Conservation (phyloP, 2,797 vertebrate genomes). For the Pelobates cultripes region DNA sequence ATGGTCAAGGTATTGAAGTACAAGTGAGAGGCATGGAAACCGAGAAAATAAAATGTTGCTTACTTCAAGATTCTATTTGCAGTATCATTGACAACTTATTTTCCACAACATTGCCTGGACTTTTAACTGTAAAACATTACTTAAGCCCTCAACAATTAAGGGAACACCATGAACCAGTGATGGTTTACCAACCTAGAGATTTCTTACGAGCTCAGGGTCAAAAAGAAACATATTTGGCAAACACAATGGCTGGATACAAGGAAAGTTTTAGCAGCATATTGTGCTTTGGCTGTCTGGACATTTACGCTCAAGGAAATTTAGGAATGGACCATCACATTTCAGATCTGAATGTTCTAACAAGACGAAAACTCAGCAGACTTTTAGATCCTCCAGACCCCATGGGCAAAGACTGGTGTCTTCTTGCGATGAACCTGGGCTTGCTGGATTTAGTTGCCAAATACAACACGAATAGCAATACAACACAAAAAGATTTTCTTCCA, state of each 20-base stretch:
- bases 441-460: constrained; percentile 92
- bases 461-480: constrained; percentile 79
- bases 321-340: constrained; percentile 87
- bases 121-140: constrained; percentile 91
- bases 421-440: constrained; percentile 96
- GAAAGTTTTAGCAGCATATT: constrained; percentile 96
- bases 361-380: constrained; percentile 91
- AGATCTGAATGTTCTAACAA: constrained; percentile 84
- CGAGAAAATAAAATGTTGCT: constrained; percentile 87
- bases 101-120: constrained; percentile 87
- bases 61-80: constrained; percentile 90
- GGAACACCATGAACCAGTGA: constrained; percentile 91
- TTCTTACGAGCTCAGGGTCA: constrained; percentile 90
- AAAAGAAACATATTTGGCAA: constrained; percentile 87
- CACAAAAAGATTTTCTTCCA: constrained; percentile 71
- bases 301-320: constrained; percentile 88
- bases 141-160: constrained; percentile 95
- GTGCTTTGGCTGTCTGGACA: constrained; percentile 88
- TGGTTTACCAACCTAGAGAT: constrained; percentile 97
- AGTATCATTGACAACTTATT: constrained; percentile 92
- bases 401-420: constrained; percentile 98
- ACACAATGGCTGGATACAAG: constrained; percentile 95
- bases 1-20: constrained; percentile 94
- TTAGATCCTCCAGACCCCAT: constrained; percentile 93
- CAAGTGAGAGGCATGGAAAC: constrained; percentile 89